Conservation (phyloP, 2,888 invertebrate species). For the Agonopterix subpropinquella region DNA sequence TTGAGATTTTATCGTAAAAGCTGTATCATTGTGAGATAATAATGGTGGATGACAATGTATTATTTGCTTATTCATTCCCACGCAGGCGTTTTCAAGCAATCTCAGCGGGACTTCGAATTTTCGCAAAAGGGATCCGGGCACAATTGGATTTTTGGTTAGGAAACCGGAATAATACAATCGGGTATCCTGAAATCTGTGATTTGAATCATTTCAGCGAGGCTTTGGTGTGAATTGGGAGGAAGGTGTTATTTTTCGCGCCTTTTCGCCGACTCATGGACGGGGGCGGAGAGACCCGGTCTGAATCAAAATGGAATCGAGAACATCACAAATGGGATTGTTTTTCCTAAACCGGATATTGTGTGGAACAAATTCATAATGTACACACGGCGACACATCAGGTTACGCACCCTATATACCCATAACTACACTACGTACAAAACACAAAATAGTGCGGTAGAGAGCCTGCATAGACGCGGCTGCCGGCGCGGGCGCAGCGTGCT, state of each 20-base stretch:
- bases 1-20: slow-evolving; percentile 69
- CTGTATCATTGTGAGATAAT: slow-evolving; percentile 74
- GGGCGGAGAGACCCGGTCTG: background rate
- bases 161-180: slow-evolving; percentile 74
- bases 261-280: slow-evolving; percentile 45
- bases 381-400: too few relatives aligned
- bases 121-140: slow-evolving; percentile 62
- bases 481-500: too few relatives aligned
- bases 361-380: too few relatives aligned
- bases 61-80: slow-evolving; percentile 69
- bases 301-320: too few relatives aligned
- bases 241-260: slow-evolving; percentile 47
- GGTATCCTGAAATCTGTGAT: slow-evolving; percentile 73
- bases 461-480: too few relatives aligned
- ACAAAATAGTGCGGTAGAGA: too few relatives aligned
- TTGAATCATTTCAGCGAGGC: slow-evolving; percentile 69
- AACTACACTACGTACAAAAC: too few relatives aligned
- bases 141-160: slow-evolving; percentile 75
- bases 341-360: too few relatives aligned
- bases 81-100: slow-evolving; percentile 55
- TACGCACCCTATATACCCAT: too few relatives aligned
- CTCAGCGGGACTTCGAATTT: slow-evolving; percentile 67
- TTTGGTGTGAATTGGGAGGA: slow-evolving; percentile 62
- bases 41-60: slow-evolving; percentile 73
- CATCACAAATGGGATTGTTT: too few relatives aligned